Base-by-base conservation (phyloP, 2,888 invertebrate genomes). In the Phyllotreta striolata region DNA sequence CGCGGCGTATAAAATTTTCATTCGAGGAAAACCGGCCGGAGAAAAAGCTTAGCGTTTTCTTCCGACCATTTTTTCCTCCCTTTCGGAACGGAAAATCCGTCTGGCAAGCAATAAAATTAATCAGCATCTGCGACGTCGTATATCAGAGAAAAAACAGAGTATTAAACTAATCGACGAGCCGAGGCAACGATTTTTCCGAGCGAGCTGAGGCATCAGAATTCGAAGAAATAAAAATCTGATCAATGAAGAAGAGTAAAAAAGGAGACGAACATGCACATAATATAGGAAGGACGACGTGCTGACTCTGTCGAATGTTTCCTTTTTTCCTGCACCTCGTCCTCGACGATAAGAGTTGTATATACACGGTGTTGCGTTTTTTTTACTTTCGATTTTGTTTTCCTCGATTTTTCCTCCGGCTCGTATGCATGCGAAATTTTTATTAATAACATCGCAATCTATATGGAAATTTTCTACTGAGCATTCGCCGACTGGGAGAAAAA, bases 221-320 rank as follows among this genome's bases (percentile, higher is more conserved):
- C 7, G 35, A 47, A 61, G 57, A 62, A 64, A 64, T 62, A 47
- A 57, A 52, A 61, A 46, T 54, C 61, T 51, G 59, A 59, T 59
- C 54, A 59, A 24, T 24, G 24, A 24, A 24, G 24, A 47, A 55
- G n/a, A n/a, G n/a, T n/a, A 55, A 65, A 65, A 63, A 63, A 63
- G 52, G 40, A 55, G 46, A 43, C 59, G 61, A 66, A 61, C 63
- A 61, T 67, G 65, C 67, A 67, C 63, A 55, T 65, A 67, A 67
- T 67, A 67, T 54, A 47, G 64, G 41, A 59, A 49, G 40, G 54
- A 52, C 64, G 65, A 55, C 66, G 55, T 58, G 71, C 71, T 71
- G 71, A 71, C 67, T 68, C 65, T 43, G 63, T 66, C 35, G 57
- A 69, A 68, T 59, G 67, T 67, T 69, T 66, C 24, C 24, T 24